phyloP scores from a whole-genome alignment of 2,113 vertebrate species.

The Mola mola region DNA sequence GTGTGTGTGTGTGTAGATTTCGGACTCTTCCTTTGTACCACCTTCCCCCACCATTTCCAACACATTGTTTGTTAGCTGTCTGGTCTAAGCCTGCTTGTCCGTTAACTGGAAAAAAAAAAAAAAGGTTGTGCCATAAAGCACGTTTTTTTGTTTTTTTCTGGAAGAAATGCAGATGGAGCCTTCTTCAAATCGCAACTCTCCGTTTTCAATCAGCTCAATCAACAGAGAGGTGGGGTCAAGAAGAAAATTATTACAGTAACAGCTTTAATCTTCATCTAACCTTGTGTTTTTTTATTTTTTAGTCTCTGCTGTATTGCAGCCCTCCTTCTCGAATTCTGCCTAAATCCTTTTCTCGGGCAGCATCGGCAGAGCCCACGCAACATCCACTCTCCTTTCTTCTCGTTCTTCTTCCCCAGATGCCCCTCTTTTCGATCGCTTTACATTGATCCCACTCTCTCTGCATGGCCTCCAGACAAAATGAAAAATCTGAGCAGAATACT shows the following conservation, averaged over 20 bases:
- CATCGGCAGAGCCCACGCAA: slow-evolving; percentile 59
- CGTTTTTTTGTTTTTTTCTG: not conserved
- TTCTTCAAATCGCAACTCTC: not conserved
- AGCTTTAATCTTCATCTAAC: slow-evolving; percentile 18
- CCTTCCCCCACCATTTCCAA: slow-evolving; percentile 35
- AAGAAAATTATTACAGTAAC: slow-evolving; percentile 22
- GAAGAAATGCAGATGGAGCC: not conserved
- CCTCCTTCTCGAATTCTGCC: slow-evolving; percentile 9
- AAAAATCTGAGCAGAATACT: slow-evolving; percentile 45
- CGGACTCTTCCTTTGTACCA: not conserved
- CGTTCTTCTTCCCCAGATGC: slow-evolving; percentile 38
- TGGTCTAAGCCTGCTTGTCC: slow-evolving; percentile 63
- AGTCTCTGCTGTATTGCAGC: slow-evolving; percentile 24
- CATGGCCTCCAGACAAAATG: slow-evolving; percentile 44
- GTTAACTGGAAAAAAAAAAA: slow-evolving; percentile 69
- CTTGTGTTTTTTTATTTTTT: not conserved
- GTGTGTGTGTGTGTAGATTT: slow-evolving; percentile 7
- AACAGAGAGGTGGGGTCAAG: slow-evolving; percentile 44
- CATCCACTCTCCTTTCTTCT: slow-evolving; percentile 44
- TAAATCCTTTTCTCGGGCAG: slow-evolving; percentile 32
- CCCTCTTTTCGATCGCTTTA: slow-evolving; percentile 39
- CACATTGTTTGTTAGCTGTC: slow-evolving; percentile 51
- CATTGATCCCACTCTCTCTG: slow-evolving; percentile 56
- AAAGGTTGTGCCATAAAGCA: slow-evolving; percentile 53
- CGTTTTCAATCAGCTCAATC: slow-evolving; percentile 31